Evolutionary conservation across 2,888 invertebrate species (phyloP), one percentile per base, ranked within the genome.

Genomic region (Muscina levida): DNA sequence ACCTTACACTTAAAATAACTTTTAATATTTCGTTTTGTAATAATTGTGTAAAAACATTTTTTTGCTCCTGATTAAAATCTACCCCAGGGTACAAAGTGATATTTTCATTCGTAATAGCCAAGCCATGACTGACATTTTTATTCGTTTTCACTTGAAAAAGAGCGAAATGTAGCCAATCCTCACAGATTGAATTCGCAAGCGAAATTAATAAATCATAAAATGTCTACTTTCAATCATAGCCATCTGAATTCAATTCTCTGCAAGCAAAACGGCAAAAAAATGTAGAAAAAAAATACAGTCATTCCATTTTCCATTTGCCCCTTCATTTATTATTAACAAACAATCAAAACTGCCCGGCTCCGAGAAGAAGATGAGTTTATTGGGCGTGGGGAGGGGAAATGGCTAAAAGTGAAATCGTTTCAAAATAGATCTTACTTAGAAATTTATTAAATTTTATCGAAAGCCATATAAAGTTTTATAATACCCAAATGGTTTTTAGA

Each of bases 401-500:
- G 48, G 19, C 44, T 39, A 19, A 4, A 62, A 53, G 42, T 53
- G 24, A 56, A 68, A 68, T 56, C 11, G 46, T 22, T 46, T 37
- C 17, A 13, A 56, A 62, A 46, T 17, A 73, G 70, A 59, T 46
- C 46, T 13, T 62, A 57, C 42, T 81, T 68, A 74, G 66, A 81
- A 59, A 77, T 81, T 81, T 74, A 77, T 81, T 77, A 77, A 77
- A 77, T 77, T 77, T 74, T 65, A 53, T 53, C 31, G 22, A 59
- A 53, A 56, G 67, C 22, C 62, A n/a, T 42, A 46, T 67, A 74
- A 81, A 81, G 48, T 74, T 81, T 74, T 74, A 74, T 77, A n/a
- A 73, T 71, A 42, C 44, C 56, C 66, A 15, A 22, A 46, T 72
- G 68, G 57, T 48, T 62, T 62, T 62, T 62, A 42, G 42, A 62